These are phyloP conservation scores for Phylloscopus trochilus DNA, from an alignment of 2,113 vertebrate species.

Conservation along the genomic window DNA sequence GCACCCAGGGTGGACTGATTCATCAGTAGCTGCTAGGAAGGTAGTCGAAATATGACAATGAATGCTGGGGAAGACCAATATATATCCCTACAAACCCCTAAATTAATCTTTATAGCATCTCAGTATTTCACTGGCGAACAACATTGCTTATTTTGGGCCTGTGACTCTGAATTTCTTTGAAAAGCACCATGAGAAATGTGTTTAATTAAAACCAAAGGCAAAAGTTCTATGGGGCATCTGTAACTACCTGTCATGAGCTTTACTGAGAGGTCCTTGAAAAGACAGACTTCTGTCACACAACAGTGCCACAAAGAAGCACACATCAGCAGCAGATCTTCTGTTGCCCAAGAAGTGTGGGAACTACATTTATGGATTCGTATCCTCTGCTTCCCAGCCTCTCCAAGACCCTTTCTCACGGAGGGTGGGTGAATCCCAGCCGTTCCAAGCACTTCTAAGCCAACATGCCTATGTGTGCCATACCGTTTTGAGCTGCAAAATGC, in stretches of 20 bases:
- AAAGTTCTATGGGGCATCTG: background rate
- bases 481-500: constrained; percentile 9
- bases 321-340: background rate
- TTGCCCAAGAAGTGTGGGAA: background rate
- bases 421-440: background rate
- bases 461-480: background rate
- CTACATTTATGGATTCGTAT: background rate
- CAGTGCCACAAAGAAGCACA: background rate
- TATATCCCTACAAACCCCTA: background rate
- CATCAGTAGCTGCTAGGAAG: background rate
- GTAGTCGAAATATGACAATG: background rate
- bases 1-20: background rate
- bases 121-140: background rate
- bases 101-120: background rate
- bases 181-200: background rate
- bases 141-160: background rate
- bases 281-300: background rate
- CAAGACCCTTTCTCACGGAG: background rate
- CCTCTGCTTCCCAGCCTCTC: background rate
- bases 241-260: background rate
- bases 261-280: background rate
- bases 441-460: background rate
- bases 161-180: background rate
- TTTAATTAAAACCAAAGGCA: background rate
- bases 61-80: background rate